Base-by-base conservation (phyloP, 2,888 invertebrate species). In the Spisula subtruncata region DNA sequence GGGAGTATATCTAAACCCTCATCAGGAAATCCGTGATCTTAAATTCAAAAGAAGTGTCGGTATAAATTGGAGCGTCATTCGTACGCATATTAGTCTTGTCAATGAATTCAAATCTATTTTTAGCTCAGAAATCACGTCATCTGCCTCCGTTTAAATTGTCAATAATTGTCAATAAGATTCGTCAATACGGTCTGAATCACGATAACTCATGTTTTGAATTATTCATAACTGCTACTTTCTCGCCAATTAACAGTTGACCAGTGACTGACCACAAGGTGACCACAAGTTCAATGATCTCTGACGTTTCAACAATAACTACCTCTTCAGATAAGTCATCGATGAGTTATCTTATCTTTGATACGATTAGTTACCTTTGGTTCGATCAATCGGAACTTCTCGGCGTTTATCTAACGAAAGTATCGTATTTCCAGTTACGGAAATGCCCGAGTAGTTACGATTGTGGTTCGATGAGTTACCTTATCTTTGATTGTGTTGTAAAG, bases 121-220 rank as follows among this genome's bases (percentile, higher is more conserved):
- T 51, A 51, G 48, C 25, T n/a, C 48, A 41, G 41, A 80, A 80
- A 80, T 80, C 46, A 80, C 32, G 18, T 14, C 41, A 4, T 14
- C n/a, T n/a, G 6, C n/a, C 14, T 6, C 14, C 20, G n/a, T 46
- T 48, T 81, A 18, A 35, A 83, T 41, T 41, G 48, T 29, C 29
- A 79, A 84, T 75, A 56, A 84, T 41, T 41, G 41, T 41, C 41
- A 41, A 41, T 75, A 32, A 51, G 51, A 46, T 51, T 18, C 29
- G 66, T 75, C 20, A 48, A 71, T 51, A 66, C n/a, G n/a, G 51
- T 25, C 48, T 41, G 51, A 41, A 75, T 84, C 71, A 84, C 66
- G 51, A 0, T 12, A 16, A 84, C 75, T 51, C 84, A 75, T 75
- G 75, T 71, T 32, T 46, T 46, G 48, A 81, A 81, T 81, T 81